Percentiles rank a stretch among this genome's conserved stretches.
Conservation (phyloP, 2,888 invertebrate genomes). For the Andrena hattorfiana region DNA sequence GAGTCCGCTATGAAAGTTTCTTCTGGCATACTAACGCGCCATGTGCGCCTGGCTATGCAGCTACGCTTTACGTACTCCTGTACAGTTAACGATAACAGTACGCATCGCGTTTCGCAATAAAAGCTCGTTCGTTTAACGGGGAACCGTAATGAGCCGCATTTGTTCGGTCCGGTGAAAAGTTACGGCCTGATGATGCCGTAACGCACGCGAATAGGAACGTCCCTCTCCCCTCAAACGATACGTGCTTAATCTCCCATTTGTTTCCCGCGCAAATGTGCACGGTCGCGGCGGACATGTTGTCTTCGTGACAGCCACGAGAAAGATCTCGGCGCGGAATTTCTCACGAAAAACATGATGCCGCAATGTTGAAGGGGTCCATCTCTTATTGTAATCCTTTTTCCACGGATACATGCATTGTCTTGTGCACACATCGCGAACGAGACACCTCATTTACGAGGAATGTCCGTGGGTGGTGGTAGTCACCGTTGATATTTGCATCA, state of each 20-base stretch:
- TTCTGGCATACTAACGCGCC: neutral
- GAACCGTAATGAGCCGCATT: constrained; percentile 27
- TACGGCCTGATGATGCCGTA: constrained; percentile 17
- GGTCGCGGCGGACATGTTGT: neutral
- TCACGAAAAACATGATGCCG: neutral
- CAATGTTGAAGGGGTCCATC: neutral
- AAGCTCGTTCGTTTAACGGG: constrained; percentile 41
- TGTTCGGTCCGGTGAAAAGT: constrained; percentile 25
- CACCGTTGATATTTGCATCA: constrained; percentile 43
- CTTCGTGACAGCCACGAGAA: neutral
- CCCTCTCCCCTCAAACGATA: neutral
- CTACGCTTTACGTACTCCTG: constrained; percentile 21
- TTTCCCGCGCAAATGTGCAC: neutral
- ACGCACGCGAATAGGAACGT: constrained; percentile 24
- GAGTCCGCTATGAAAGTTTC: constrained; percentile 34
- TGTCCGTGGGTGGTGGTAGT: constrained; percentile 42
- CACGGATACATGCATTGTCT: neutral
- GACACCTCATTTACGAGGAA: constrained; percentile 41
- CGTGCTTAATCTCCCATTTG: neutral
- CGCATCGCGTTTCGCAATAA: constrained; percentile 28
- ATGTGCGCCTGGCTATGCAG: neutral
- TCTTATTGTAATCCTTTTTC: neutral
- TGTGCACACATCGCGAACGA: constrained; percentile 1
- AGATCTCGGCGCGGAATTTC: neutral
- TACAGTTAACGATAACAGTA: constrained; percentile 49